Evolutionary conservation across 2,113 vertebrate species (phyloP).

Genomic region (Sorex fumeus): DNA sequence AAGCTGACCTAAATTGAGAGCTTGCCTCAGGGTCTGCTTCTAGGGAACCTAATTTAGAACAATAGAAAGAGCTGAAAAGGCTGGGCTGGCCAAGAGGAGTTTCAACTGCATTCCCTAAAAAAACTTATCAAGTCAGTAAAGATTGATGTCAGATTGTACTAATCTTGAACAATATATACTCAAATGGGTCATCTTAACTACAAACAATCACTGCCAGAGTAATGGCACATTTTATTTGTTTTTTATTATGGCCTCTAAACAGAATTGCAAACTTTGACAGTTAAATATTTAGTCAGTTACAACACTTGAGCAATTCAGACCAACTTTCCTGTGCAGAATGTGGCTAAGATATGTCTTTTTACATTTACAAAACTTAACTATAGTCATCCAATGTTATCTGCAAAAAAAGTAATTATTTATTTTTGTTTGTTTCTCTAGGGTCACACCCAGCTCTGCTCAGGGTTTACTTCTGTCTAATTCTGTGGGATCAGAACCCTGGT

Average conservation of each 20-base stretch:
- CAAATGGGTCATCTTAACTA: background rate
- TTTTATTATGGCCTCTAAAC: background rate
- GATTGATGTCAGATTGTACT: background rate
- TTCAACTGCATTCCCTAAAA: background rate
- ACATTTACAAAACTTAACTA: background rate
- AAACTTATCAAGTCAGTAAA: background rate
- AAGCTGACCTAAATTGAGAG: constrained; percentile 1
- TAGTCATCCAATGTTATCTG: background rate
- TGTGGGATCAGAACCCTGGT: too few relatives aligned
- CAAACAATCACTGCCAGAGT: background rate
- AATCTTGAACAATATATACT: background rate
- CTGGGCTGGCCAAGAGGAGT: background rate
- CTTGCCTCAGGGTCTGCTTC: background rate
- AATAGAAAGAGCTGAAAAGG: background rate
- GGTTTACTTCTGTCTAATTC: too few relatives aligned
- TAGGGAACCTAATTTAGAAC: background rate
- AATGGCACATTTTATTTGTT: background rate
- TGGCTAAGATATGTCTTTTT: background rate
- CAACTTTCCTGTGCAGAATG: too few relatives aligned
- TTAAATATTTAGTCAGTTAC: background rate
- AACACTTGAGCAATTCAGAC: background rate
- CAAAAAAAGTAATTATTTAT: too few relatives aligned
- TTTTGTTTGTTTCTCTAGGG: too few relatives aligned
- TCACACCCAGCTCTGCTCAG: too few relatives aligned
- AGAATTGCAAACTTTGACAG: background rate